These are phyloP conservation scores for Anser brachyrhynchus DNA, from an alignment of 2,113 vertebrate species.

Conservation along the genomic window DNA sequence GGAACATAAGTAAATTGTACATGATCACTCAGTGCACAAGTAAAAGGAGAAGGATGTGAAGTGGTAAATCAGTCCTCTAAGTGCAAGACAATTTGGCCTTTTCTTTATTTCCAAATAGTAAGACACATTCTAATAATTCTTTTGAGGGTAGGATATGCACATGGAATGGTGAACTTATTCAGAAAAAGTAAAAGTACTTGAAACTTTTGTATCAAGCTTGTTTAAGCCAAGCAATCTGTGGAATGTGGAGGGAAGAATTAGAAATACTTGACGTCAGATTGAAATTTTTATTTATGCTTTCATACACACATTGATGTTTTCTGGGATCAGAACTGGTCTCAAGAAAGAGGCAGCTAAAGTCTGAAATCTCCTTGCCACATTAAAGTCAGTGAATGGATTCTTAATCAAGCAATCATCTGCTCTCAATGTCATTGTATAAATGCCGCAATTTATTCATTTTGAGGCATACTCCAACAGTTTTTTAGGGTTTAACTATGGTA, in stretches of 20 bases:
- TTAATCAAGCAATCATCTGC: not conserved
- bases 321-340: not conserved
- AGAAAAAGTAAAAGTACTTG: not conserved
- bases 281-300: not conserved
- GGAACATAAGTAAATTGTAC: not conserved
- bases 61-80: not conserved
- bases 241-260: not conserved
- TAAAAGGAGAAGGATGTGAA: not conserved
- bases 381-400: not conserved
- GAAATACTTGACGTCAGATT: not conserved
- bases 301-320: not conserved
- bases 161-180: not conserved
- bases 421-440: not conserved
- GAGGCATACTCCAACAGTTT: not conserved
- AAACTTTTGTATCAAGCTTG: not conserved
- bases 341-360: not conserved
- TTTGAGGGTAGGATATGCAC: not conserved
- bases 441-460: not conserved
- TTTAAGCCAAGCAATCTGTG: not conserved
- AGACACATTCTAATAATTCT: not conserved
- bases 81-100: not conserved
- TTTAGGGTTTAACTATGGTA: not conserved
- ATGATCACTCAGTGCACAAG: not conserved
- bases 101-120: not conserved
- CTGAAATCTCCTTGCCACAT: not conserved